Percentiles rank a stretch among this genome's conserved stretches.
phyloP scores from a whole-genome alignment of 2,888 invertebrate species.

The Lacanobia wlatinum region DNA sequence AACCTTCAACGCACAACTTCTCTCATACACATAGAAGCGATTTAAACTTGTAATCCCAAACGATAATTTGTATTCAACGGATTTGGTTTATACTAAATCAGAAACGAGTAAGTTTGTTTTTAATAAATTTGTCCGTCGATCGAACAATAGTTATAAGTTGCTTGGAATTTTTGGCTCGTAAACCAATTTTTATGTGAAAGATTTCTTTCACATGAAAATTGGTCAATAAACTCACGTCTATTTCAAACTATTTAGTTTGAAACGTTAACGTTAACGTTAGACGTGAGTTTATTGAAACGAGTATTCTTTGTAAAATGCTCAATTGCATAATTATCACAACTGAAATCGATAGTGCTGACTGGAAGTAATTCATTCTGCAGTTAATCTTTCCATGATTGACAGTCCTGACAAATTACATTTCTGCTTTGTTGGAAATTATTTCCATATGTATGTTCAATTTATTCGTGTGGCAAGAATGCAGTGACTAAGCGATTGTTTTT shows the following conservation, averaged over 20 bases:
- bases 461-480: background rate
- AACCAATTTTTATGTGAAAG: slow-evolving; percentile 10
- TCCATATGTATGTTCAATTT: background rate
- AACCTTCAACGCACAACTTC: slow-evolving; percentile 73
- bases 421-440: background rate
- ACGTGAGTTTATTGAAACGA: background rate
- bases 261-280: no score
- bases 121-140: slow-evolving; percentile 35
- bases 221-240: no score
- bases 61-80: slow-evolving; percentile 88
- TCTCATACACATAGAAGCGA: slow-evolving; percentile 83
- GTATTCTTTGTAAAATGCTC: slow-evolving; percentile 1
- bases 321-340: slow-evolving; percentile 23
- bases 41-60: slow-evolving; percentile 90
- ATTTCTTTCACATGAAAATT: background rate
- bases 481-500: background rate
- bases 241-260: background rate
- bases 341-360: slow-evolving; percentile 31
- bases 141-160: slow-evolving; percentile 23
- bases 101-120: slow-evolving; percentile 47
- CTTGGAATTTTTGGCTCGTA: background rate
- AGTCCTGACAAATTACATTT: background rate
- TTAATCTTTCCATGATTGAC: slow-evolving; percentile 19
- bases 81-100: slow-evolving; percentile 79
- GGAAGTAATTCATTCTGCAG: slow-evolving; percentile 17